Evolutionary conservation across 2,888 invertebrate genomes (phyloP).

Genomic region (Macroteleia sp.): DNA sequence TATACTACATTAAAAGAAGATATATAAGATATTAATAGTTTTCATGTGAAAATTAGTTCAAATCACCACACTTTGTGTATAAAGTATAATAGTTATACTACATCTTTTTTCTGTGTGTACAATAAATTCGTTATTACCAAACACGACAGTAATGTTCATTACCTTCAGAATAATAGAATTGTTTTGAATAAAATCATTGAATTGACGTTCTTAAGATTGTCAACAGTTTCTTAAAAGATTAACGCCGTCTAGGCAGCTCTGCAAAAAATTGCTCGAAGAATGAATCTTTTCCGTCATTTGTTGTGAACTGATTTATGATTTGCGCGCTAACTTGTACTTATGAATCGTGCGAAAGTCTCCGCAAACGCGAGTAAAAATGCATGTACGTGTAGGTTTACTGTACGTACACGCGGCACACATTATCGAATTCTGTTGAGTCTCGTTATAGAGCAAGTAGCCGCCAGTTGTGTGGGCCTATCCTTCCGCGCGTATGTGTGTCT

Average conservation of each 20-base stretch:
- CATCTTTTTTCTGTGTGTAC: too few species aligned
- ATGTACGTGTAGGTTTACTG: constrained; percentile 21
- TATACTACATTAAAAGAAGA: too few species aligned
- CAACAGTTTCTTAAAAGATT: constrained; percentile 14
- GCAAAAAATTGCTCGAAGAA: constrained; percentile 12
- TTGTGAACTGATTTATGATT: constrained; percentile 61
- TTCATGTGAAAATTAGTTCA: too few species aligned
- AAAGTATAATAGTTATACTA: too few species aligned
- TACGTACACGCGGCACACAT: constrained; percentile 32
- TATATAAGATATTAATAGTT: too few species aligned
- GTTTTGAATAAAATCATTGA: too few species aligned
- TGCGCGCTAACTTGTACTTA: constrained; percentile 51
- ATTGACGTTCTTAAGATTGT: too few species aligned
- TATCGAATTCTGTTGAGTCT: constrained; percentile 42
- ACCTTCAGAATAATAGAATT: too few species aligned
- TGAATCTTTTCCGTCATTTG: constrained; percentile 46
- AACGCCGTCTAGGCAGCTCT: background rate
- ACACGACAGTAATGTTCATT: too few species aligned
- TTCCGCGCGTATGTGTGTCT: constrained; percentile 57
- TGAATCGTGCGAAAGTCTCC: constrained; percentile 64
- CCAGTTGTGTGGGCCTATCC: constrained; percentile 59
- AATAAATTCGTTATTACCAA: too few species aligned
- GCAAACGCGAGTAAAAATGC: constrained; percentile 42
- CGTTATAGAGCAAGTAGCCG: constrained; percentile 63
- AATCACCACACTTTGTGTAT: too few species aligned